Base-by-base conservation (phyloP, 2,113 vertebrate genomes). In the Colinus virginianus region DNA sequence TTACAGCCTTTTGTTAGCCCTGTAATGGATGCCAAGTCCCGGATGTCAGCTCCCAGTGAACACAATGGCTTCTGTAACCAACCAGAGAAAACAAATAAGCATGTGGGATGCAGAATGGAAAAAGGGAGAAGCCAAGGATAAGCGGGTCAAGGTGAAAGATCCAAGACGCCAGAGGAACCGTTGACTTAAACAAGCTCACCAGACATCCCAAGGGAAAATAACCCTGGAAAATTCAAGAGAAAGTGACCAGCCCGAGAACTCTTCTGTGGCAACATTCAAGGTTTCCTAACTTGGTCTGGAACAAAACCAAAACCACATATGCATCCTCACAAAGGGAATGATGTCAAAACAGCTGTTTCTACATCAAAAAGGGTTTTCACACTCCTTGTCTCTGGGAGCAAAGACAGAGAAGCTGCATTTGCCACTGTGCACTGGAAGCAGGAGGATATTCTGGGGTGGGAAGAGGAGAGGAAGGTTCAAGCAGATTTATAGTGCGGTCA, bases 1-100 rank as follows among this genome's bases (percentile, higher is more conserved):
- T 90, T 66, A 43, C 8, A 61, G 77, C 56, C 25, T 64, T 78
- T 77, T 51, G 51, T 93, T 84, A 93, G 90, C 40, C 69, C 45
- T 40, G 79, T 13, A 78, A 12, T 81, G 42, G 62, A 53, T 69
- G 86, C 63, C 69, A 95, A 85, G 36, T 32, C 40, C 72, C 74
- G 42, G 40, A 26, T 26, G 1, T 55, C 77, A 55, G 69, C 64
- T 85, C 86, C 78, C 69, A 90, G 20, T 34, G 80, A 94, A 19
- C 5, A 48, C 51, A 88, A 16, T 66, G 69, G 61, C 77, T 90
- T 86, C 88, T 94, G 82, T 51, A 87, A 46, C 0, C 1, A 8
- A 83, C n/a, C 58, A 87, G 77, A 83, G 85, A 95, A 91, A 82
- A 45, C 42, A 87, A 94, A 45, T 43, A 78, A 84, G 6, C 42